Conservation (phyloP, 1,140 invertebrate genomes). For the Micrasema longulum region DNA sequence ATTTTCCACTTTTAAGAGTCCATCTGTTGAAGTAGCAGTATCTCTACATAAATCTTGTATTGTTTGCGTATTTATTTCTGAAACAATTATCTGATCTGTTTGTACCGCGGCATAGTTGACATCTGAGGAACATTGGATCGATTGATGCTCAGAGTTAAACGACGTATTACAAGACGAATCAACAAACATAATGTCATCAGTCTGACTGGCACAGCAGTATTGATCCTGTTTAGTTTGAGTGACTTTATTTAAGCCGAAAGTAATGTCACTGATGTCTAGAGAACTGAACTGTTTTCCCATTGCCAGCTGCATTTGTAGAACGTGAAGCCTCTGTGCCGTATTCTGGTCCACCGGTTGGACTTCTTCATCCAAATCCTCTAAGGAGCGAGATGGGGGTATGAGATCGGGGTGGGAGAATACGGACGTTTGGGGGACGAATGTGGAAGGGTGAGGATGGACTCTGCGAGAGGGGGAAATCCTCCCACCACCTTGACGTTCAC, state of each 20-base stretch:
- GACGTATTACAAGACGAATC: slow-evolving; percentile 62
- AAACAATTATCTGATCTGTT: slow-evolving; percentile 52
- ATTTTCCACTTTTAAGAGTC: background rate
- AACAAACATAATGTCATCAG: slow-evolving; percentile 60
- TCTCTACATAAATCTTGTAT: slow-evolving; percentile 52
- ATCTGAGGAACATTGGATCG: slow-evolving; percentile 56
- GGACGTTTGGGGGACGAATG: slow-evolving; percentile 46
- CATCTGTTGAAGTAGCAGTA: slow-evolving; percentile 20
- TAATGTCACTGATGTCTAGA: slow-evolving; percentile 59
- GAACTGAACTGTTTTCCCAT: slow-evolving; percentile 62
- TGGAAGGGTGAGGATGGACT: slow-evolving; percentile 43
- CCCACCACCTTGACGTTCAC: slow-evolving; percentile 61
- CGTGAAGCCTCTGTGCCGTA: slow-evolving; percentile 56
- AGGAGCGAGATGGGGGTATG: slow-evolving; percentile 56
- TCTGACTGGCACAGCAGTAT: slow-evolving; percentile 62
- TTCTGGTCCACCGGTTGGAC: slow-evolving; percentile 57
- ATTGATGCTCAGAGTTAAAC: slow-evolving; percentile 61
- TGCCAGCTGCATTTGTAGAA: slow-evolving; percentile 63
- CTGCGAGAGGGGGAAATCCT: slow-evolving; percentile 58
- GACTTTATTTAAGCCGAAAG: slow-evolving; percentile 61
- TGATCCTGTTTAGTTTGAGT: slow-evolving; percentile 60
- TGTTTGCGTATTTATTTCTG: slow-evolving; percentile 59
- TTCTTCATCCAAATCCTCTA: slow-evolving; percentile 52
- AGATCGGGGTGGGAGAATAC: slow-evolving; percentile 57
- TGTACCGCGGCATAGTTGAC: slow-evolving; percentile 56